Percentiles rank a stretch among this genome's conserved stretches.
Evolutionary conservation across 2,888 invertebrate genomes (phyloP).

Genomic region (Hedychridium roseum): DNA sequence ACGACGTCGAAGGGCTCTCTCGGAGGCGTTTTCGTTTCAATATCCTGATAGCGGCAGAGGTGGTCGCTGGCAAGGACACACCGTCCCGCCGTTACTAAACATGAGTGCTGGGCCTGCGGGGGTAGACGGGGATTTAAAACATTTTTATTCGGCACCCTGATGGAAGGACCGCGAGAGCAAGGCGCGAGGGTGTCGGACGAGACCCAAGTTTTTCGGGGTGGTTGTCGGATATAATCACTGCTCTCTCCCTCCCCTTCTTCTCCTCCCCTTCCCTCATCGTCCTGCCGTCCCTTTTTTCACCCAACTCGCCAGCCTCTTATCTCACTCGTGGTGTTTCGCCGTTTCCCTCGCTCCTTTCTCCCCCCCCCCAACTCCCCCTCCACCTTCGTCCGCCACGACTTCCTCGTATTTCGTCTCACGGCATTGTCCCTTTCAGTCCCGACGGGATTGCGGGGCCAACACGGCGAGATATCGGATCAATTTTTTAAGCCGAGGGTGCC

Average conservation of each 20-base stretch:
- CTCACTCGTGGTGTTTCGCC: constrained; percentile 7
- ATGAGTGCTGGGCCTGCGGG: constrained; percentile 49
- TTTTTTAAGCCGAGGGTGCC: constrained; percentile 64
- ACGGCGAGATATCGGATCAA: constrained; percentile 64
- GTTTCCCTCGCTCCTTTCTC: constrained; percentile 16
- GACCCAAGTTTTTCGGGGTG: constrained; percentile 46
- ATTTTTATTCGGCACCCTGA: constrained; percentile 49
- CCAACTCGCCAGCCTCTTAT: constrained; percentile 20
- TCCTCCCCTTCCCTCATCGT: constrained; percentile 30
- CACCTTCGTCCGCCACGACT: too few relatives aligned
- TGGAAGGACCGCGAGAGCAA: constrained; percentile 31
- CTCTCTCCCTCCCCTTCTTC: constrained; percentile 20
- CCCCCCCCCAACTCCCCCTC: constrained; percentile 18
- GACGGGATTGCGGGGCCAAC: constrained; percentile 57
- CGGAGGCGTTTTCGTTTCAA: constrained; percentile 40
- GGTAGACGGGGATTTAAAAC: constrained; percentile 49
- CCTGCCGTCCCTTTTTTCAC: constrained; percentile 25
- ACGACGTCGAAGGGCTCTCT: background rate
- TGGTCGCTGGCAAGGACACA: constrained; percentile 51
- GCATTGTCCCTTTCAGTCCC: constrained; percentile 60
- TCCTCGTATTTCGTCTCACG: constrained; percentile 49
- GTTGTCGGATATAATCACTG: constrained; percentile 60
- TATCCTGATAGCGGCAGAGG: constrained; percentile 37
- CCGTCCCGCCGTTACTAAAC: constrained; percentile 50
- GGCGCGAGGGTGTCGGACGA: constrained; percentile 23